Evolutionary conservation across 2,888 invertebrate genomes (phyloP).

Genomic region (Nephrotoma guestfalica): DNA sequence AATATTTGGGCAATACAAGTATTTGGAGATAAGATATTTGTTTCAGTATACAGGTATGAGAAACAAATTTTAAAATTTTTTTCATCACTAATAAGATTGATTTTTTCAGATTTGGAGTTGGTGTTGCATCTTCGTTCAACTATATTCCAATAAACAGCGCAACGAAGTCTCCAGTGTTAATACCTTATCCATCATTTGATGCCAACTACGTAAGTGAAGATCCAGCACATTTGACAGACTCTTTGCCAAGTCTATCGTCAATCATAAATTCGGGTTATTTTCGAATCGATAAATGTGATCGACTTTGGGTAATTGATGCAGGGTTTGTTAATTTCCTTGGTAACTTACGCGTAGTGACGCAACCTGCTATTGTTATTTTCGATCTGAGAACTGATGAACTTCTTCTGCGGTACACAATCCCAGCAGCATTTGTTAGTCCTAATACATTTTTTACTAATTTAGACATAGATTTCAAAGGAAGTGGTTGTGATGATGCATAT

Average conservation of each 20-base stretch:
- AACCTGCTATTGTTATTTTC: slow-evolving; percentile 51
- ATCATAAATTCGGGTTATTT: slow-evolving; percentile 61
- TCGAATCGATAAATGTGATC: slow-evolving; percentile 58
- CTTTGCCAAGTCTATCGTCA: slow-evolving; percentile 40
- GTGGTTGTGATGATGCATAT: neutral
- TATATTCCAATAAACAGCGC: slow-evolving; percentile 42
- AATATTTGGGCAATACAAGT: neutral
- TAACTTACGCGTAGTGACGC: slow-evolving; percentile 42
- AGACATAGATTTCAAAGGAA: neutral
- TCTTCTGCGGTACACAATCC: slow-evolving; percentile 51
- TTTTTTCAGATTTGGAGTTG: slow-evolving; percentile 43
- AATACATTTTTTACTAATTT: neutral
- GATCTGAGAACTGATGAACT: slow-evolving; percentile 63
- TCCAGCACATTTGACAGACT: slow-evolving; percentile 12
- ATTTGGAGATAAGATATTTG: neutral
- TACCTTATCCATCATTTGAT: slow-evolving; percentile 62
- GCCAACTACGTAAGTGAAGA: slow-evolving; percentile 38
- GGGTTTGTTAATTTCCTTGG: slow-evolving; percentile 63
- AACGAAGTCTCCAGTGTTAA: slow-evolving; percentile 50
- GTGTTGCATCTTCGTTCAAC: slow-evolving; percentile 54
- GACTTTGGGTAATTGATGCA: slow-evolving; percentile 71
- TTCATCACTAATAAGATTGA: neutral
- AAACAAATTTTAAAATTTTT: neutral
- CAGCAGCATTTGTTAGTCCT: slow-evolving; percentile 27
- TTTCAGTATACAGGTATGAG: neutral